phyloP scores from a whole-genome alignment of 2,888 invertebrate genomes.

The Macaria liturata region DNA sequence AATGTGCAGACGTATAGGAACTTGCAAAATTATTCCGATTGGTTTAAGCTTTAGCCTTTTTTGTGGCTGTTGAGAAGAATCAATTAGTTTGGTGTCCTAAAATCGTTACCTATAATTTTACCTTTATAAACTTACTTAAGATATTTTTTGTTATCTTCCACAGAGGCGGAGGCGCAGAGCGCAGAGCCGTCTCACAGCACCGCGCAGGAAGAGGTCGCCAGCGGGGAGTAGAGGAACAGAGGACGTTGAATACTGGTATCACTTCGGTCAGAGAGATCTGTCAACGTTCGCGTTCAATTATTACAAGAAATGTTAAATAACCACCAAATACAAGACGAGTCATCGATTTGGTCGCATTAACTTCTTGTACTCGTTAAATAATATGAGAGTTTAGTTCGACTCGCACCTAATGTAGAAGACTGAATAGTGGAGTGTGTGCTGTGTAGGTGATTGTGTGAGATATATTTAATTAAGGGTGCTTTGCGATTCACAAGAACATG shows the following conservation, averaged over 20 bases:
- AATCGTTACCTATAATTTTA: background rate
- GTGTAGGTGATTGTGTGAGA: constrained; percentile 39
- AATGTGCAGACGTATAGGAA: too few species aligned
- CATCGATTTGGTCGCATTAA: background rate
- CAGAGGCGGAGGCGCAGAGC: constrained; percentile 68
- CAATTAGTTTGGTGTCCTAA: too few species aligned
- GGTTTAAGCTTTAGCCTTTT: too few species aligned
- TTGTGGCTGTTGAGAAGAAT: too few species aligned
- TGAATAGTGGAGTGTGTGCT: constrained; percentile 57
- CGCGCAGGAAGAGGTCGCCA: constrained; percentile 54
- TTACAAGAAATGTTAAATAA: constrained; percentile 43
- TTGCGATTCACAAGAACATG: constrained; percentile 46
- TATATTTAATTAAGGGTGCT: constrained; percentile 49
- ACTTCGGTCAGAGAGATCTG: constrained; percentile 45
- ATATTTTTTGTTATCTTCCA: constrained; percentile 34
- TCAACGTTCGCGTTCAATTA: constrained; percentile 29
- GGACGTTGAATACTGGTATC: constrained; percentile 30
- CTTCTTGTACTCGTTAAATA: constrained; percentile 6
- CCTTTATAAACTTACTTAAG: background rate
- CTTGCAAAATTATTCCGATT: too few species aligned
- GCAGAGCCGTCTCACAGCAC: constrained; percentile 71
- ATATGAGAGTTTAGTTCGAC: constrained; percentile 4
- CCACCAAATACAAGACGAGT: too few species aligned
- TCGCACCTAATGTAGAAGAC: constrained; percentile 61
- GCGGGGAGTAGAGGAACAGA: constrained; percentile 40